These are phyloP conservation scores for Stigmatopora argus DNA, from an alignment of 2,113 vertebrate species.

Conservation along the genomic window DNA sequence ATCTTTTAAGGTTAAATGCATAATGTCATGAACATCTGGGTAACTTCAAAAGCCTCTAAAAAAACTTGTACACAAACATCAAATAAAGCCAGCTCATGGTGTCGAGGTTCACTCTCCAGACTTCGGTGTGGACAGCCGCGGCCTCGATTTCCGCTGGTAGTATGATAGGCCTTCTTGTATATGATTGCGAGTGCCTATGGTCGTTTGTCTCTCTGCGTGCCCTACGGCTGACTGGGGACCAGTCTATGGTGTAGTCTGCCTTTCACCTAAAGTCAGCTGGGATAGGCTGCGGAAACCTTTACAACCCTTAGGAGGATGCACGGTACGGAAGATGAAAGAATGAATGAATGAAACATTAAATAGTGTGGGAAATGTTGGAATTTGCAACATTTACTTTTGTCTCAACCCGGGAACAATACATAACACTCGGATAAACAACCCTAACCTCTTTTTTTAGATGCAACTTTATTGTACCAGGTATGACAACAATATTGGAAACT, in stretches of 20 bases:
- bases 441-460: neutral
- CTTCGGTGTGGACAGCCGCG: too few relatives aligned
- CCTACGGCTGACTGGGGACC: too few relatives aligned
- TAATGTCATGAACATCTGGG: constrained; percentile 29
- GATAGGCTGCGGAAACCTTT: too few relatives aligned
- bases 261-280: too few relatives aligned
- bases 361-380: neutral
- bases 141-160: too few relatives aligned
- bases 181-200: too few relatives aligned
- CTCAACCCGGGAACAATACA: neutral
- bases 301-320: too few relatives aligned
- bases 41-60: constrained; percentile 9
- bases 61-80: constrained; percentile 1
- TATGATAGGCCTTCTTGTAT: too few relatives aligned
- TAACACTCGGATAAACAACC: neutral
- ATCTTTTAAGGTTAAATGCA: constrained; percentile 44
- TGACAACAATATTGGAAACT: constrained; percentile 4
- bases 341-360: neutral
- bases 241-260: too few relatives aligned
- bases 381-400: neutral
- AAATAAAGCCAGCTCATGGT: neutral
- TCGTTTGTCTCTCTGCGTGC: too few relatives aligned
- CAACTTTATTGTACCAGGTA: neutral
- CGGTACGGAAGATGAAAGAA: too few relatives aligned
- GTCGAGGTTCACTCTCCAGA: too few relatives aligned